Percentiles rank a stretch among this genome's conserved stretches.
Conservation (phyloP, 2,113 vertebrate species). For the Esox niger region DNA sequence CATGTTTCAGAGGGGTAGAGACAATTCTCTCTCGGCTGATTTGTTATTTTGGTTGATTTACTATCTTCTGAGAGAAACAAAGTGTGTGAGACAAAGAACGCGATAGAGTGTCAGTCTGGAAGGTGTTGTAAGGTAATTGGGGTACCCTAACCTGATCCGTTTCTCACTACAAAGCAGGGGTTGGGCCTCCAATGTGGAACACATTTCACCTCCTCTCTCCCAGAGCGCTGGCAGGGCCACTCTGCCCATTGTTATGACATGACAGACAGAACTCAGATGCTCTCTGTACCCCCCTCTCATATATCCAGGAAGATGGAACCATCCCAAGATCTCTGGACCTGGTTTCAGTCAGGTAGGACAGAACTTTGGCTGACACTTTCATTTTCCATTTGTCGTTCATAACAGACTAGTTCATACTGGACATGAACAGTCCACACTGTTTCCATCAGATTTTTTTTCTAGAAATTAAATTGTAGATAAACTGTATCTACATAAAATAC, state of each 20-base stretch:
- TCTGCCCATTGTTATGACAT: slow-evolving; percentile 34
- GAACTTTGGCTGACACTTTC: slow-evolving; percentile 2
- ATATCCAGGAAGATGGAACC: slow-evolving; percentile 15
- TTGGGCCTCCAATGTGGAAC: slow-evolving; percentile 44
- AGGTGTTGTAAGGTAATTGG: slow-evolving; percentile 2
- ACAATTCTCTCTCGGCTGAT: background rate
- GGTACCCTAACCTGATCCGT: slow-evolving; percentile 34
- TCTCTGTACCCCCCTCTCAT: background rate
- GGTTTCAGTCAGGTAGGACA: background rate
- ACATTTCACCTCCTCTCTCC: slow-evolving; percentile 38
- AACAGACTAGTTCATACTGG: background rate
- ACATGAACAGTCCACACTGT: background rate
- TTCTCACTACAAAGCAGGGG: slow-evolving; percentile 49
- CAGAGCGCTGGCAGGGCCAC: background rate
- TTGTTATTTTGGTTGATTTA: too few species aligned
- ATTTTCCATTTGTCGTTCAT: slow-evolving; percentile 12
- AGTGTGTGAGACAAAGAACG: too few species aligned
- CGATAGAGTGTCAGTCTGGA: too few species aligned
- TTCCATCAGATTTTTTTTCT: background rate
- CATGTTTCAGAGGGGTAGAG: background rate
- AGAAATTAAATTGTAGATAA: background rate
- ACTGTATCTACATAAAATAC: too few species aligned
- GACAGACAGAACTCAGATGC: background rate
- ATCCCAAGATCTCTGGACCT: background rate
- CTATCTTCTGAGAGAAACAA: too few species aligned